Conservation (phyloP, 2,797 vertebrate species). For the Tarsius wallacei region DNA sequence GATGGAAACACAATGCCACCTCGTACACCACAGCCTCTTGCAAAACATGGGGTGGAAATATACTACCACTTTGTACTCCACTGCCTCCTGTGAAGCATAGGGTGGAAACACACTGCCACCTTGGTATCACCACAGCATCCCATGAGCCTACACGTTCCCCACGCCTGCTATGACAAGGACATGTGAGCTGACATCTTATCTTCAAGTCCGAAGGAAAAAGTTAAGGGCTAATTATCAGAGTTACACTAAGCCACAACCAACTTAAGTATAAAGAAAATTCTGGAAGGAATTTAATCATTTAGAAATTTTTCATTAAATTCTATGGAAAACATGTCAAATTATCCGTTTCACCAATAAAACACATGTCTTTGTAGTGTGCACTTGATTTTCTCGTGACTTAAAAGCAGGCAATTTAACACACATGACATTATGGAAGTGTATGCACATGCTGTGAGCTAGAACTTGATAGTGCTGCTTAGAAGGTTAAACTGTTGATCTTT, state of each 20-base stretch:
- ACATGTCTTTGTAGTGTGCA: not conserved
- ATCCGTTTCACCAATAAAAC: constrained; percentile 11
- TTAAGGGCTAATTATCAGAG: not conserved
- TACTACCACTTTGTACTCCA: too few species aligned
- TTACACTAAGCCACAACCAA: not conserved
- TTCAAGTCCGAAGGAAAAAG: not conserved
- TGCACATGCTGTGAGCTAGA: not conserved
- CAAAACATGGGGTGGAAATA: too few species aligned
- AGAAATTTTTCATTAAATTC: constrained; percentile 47
- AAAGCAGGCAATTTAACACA: not conserved
- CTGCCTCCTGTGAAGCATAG: too few species aligned
- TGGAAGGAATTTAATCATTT: not conserved
- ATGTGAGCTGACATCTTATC: constrained; percentile 3
- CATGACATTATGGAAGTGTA: not conserved
- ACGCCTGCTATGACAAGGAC: not conserved
- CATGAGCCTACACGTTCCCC: too few species aligned
- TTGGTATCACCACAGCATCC: too few species aligned
- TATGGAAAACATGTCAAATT: constrained; percentile 13
- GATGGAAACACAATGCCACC: not conserved
- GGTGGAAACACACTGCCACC: not conserved
- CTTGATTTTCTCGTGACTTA: constrained; percentile 6
- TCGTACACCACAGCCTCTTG: too few species aligned
- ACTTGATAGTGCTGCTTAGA: not conserved
- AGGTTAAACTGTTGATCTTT: not conserved
- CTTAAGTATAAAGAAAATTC: constrained; percentile 24